These are phyloP conservation scores for Chrysocyon brachyurus DNA, from an alignment of 2,797 vertebrate species.

Conservation along the genomic window DNA sequence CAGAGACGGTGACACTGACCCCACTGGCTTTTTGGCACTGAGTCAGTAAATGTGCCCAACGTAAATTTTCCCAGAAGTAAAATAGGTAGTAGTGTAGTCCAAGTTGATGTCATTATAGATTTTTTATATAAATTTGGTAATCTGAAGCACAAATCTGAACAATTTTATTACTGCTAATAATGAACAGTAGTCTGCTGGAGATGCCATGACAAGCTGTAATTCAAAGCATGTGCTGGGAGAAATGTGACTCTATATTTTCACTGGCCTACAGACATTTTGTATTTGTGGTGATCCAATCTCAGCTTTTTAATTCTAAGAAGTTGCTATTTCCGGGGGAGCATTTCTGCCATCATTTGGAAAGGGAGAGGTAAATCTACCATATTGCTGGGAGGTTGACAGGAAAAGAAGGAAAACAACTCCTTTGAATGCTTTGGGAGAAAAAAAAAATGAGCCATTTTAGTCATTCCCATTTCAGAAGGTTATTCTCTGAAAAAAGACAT, in stretches of 20 bases:
- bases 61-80: not conserved
- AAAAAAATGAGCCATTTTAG: conserved; percentile 5
- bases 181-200: not conserved
- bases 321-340: conserved; percentile 46
- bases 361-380: not conserved
- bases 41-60: not conserved
- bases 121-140: not conserved
- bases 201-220: accelerated
- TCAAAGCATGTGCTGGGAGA: not conserved
- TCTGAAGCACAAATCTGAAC: not conserved
- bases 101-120: not conserved
- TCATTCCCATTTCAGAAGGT: conserved; percentile 61
- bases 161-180: not conserved
- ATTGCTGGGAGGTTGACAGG: not conserved
- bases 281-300: not conserved
- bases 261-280: not conserved
- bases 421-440: conserved; percentile 50
- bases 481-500: conserved; percentile 70
- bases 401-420: conserved; percentile 10
- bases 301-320: conserved; percentile 57
- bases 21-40: not conserved
- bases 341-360: conserved; percentile 37
- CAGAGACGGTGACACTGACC: accelerated
- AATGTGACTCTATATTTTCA: not conserved
- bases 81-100: not conserved